phyloP scores from a whole-genome alignment of 2,797 vertebrate species.

The Momotus momota region DNA sequence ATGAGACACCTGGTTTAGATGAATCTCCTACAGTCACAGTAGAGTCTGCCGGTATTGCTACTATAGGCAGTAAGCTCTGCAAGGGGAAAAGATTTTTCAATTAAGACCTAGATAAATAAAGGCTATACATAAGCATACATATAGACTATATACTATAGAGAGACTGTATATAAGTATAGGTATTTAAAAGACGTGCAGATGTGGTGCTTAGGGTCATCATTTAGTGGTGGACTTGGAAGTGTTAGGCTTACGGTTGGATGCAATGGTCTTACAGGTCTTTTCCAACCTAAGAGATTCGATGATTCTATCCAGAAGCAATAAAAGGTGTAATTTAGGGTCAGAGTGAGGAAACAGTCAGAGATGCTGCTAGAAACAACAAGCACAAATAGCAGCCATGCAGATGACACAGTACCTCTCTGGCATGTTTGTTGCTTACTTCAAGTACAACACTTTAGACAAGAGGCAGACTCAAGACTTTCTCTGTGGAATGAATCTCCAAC shows the following conservation, averaged over 20 bases:
- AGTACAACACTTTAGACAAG: not conserved
- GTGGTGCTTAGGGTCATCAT: not conserved
- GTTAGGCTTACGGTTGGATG: not conserved
- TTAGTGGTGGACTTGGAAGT: not conserved
- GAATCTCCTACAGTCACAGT: not conserved
- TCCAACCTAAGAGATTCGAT: not conserved
- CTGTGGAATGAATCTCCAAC: not conserved
- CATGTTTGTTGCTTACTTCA: not conserved
- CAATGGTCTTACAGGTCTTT: not conserved
- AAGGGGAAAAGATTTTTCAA: not conserved
- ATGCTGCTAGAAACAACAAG: not conserved
- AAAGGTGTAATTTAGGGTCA: not conserved
- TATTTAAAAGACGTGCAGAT: not conserved
- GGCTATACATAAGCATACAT: not conserved
- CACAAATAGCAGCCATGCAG: not conserved
- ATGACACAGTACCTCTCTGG: not conserved
- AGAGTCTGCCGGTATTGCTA: not conserved
- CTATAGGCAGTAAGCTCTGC: not conserved
- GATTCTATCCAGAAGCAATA: not conserved
- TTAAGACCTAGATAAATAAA: not conserved
- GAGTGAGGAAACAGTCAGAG: not conserved
- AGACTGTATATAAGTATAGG: not conserved
- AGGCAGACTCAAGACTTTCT: not conserved
- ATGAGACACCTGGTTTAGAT: not conserved
- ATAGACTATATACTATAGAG: not conserved